Conservation (phyloP, 2,113 vertebrate species). For the Caretta caretta region DNA sequence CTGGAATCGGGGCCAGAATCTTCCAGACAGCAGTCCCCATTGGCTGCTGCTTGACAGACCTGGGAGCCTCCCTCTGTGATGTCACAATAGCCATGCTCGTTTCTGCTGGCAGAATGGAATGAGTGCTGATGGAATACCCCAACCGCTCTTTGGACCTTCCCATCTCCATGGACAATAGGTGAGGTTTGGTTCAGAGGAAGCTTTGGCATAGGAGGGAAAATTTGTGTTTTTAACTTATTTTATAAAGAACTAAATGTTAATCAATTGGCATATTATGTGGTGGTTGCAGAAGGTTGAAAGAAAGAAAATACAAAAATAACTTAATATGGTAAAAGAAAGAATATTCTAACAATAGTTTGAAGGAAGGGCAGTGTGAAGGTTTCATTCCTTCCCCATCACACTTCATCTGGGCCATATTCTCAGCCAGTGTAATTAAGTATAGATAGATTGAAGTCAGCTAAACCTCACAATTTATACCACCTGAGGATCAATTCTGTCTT, state of each 20-base stretch:
- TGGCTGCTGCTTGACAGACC: not conserved
- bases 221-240: not conserved
- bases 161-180: not conserved
- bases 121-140: not conserved
- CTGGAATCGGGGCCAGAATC: not conserved
- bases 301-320: accelerated
- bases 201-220: not conserved
- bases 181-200: not conserved
- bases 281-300: not conserved
- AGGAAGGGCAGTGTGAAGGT: not conserved
- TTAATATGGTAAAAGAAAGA: not conserved
- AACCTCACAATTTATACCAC: not conserved
- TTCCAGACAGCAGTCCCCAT: too few relatives aligned
- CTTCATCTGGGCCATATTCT: not conserved
- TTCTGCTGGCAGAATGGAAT: not conserved
- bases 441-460: not conserved
- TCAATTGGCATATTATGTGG: accelerated
- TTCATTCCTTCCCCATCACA: not conserved
- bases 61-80: not conserved
- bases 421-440: not conserved
- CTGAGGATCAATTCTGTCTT: not conserved
- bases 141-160: too few relatives aligned
- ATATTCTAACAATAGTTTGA: not conserved
- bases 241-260: not conserved
- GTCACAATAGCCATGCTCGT: not conserved